Evolutionary conservation across 2,113 vertebrate genomes (phyloP).

Genomic region (Felis catus): F.catus_Fca126_mat1.0 CM031417.1:123386001-123386500

Average conservation of each 20-base stretch:
- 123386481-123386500: not conserved
- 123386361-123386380: not conserved
- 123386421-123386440: not conserved
- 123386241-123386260: not conserved
- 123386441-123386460: not conserved
- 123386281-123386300: not conserved
- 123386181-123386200: not conserved
- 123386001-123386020: not conserved
- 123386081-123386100: not conserved
- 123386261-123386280: not conserved
- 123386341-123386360: not conserved
- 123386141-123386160: not conserved
- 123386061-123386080: not conserved
- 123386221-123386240: accelerated
- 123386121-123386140: not conserved
- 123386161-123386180: not conserved
- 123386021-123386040: not conserved
- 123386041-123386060: not conserved
- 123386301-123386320: not conserved
- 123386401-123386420: not conserved
- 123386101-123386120: not conserved
- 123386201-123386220: not conserved
- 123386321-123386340: not conserved
- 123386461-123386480: not conserved
- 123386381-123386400: not conserved